These are phyloP conservation scores for Coracopsis vasa DNA, from an alignment of 2,113 vertebrate genomes.

Conservation along the genomic window DNA sequence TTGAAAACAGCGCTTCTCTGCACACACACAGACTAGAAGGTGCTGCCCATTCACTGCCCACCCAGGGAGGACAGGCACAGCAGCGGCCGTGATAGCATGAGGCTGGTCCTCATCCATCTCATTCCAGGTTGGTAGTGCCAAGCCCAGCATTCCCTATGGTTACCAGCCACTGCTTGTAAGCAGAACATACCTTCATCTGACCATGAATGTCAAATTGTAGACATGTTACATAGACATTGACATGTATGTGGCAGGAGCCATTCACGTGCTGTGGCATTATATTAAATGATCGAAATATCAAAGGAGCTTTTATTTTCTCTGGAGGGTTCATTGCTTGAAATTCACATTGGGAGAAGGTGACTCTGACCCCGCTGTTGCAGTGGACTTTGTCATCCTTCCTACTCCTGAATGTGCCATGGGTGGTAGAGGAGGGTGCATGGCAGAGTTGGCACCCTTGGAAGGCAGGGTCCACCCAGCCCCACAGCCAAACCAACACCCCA, in stretches of 20 bases:
- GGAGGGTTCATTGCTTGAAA: not conserved
- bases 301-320: not conserved
- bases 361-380: not conserved
- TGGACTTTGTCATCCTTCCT: not conserved
- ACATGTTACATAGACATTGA: not conserved
- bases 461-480: not conserved
- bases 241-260: not conserved
- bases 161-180: not conserved
- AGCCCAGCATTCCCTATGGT: accelerated
- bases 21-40: not conserved
- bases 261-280: not conserved
- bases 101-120: not conserved
- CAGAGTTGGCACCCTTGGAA: not conserved
- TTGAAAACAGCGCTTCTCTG: not conserved
- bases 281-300: not conserved
- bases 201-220: not conserved
- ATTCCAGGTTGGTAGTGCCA: not conserved
- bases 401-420: accelerated
- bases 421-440: not conserved
- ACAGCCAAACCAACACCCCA: accelerated
- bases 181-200: not conserved
- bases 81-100: accelerated
- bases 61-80: not conserved
- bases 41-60: accelerated
- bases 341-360: not conserved